phyloP scores from a whole-genome alignment of 1,140 invertebrate genomes.

The Aphelenchoides besseyi region DNA sequence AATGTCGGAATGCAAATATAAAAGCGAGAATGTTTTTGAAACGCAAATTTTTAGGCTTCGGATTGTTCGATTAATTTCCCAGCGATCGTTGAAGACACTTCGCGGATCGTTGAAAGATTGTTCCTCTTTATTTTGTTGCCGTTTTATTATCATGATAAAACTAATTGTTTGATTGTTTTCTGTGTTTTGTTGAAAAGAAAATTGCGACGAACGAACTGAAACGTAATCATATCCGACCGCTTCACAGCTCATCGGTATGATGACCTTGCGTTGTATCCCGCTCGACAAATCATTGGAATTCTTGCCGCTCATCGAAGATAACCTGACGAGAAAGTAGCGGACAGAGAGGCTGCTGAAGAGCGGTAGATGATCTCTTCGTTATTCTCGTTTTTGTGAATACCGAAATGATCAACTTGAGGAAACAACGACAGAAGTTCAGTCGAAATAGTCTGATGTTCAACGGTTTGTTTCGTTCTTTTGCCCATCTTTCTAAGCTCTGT shows the following conservation, averaged over 20 bases:
- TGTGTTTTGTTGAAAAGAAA: neutral
- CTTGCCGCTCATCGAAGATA: neutral
- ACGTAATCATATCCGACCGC: no score
- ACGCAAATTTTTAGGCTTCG: no score
- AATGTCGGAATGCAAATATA: no score
- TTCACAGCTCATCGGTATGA: no score
- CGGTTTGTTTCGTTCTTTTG: neutral
- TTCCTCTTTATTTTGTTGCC: constrained; percentile 10
- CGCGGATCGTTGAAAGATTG: no score
- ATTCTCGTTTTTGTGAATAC: no score
- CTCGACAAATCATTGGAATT: neutral
- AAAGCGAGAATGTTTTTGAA: no score
- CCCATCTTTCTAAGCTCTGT: neutral
- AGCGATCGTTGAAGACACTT: constrained; percentile 18
- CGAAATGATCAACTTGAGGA: constrained; percentile 20
- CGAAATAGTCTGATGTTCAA: constrained; percentile 20
- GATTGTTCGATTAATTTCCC: constrained; percentile 82
- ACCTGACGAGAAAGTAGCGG: neutral
- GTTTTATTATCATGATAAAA: constrained; percentile 33
- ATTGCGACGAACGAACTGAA: no score
- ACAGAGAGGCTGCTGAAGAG: no score
- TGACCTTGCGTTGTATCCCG: neutral
- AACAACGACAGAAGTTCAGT: constrained; percentile 22
- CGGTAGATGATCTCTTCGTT: no score
- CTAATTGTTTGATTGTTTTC: constrained; percentile 16